Percentiles rank a stretch among this genome's conserved stretches.
These are phyloP conservation scores for Syngnathus acus DNA, from an alignment of 2,797 vertebrate genomes.

Conservation along the genomic window DNA sequence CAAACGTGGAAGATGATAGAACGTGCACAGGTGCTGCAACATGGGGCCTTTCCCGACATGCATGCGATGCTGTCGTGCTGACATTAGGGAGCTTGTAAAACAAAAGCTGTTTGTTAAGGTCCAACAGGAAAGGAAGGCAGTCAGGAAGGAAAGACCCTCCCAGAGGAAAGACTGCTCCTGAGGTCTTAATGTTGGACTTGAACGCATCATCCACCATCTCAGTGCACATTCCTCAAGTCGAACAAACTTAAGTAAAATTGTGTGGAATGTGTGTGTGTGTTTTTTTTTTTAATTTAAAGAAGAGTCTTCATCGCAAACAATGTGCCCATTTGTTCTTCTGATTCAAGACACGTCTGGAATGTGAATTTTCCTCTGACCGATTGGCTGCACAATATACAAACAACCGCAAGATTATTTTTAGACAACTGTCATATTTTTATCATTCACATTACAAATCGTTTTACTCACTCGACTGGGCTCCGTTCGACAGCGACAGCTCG, in stretches of 20 bases:
- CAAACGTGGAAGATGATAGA: neutral
- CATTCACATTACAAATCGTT: neutral
- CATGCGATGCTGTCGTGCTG: neutral
- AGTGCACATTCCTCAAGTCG: neutral
- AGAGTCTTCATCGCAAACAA: neutral
- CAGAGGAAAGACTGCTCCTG: constrained; percentile 18
- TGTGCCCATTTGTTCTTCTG: neutral
- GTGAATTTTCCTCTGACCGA: neutral
- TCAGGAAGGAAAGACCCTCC: constrained; percentile 56
- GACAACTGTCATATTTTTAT: constrained; percentile 4
- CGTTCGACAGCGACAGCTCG: constrained; percentile 39
- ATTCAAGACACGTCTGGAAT: neutral
- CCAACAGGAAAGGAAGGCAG: constrained; percentile 35
- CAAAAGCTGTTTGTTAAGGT: constrained; percentile 29
- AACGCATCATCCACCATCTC: neutral
- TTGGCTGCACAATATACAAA: neutral
- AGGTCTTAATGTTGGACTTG: constrained; percentile 22
- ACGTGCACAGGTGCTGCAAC: neutral
- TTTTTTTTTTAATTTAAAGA: neutral
- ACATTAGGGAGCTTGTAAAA: constrained; percentile 8
- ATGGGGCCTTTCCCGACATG: constrained; percentile 1
- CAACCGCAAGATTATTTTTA: neutral
- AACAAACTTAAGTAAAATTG: neutral
- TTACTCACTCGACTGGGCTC: constrained; percentile 49
- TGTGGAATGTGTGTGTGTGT: neutral